Conservation (phyloP, 1,140 invertebrate genomes). For the Drosophila melanica region DNA sequence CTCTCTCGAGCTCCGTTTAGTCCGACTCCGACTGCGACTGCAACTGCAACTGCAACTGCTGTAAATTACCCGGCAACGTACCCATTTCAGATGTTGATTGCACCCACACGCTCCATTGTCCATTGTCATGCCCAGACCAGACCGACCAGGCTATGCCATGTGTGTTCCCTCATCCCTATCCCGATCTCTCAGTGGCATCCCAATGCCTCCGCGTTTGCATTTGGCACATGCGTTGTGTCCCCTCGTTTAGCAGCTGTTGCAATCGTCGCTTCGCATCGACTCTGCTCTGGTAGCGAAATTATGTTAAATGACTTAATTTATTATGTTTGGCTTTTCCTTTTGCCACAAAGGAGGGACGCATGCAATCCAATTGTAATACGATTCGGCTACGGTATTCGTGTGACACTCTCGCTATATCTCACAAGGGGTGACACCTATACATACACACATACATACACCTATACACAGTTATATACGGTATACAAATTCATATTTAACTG, state of each 20-base stretch:
- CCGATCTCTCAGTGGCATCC: conserved; percentile 12
- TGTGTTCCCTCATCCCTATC: conserved; percentile 17
- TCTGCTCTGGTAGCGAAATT: conserved; percentile 73
- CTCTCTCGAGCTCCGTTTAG: conserved; percentile 13
- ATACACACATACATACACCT: neutral
- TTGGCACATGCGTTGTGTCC: conserved; percentile 70
- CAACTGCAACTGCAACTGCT: conserved; percentile 36
- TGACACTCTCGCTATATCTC: conserved; percentile 47
- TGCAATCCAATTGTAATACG: conserved; percentile 60
- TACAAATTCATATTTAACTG: neutral
- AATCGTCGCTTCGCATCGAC: conserved; percentile 8
- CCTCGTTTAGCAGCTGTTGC: conserved; percentile 77
- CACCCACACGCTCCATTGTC: conserved; percentile 72
- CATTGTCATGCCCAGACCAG: conserved; percentile 19
- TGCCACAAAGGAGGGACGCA: conserved; percentile 55
- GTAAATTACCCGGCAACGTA: conserved; percentile 63
- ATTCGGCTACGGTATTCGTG: conserved; percentile 43
- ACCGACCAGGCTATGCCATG: conserved; percentile 26
- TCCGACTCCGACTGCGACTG: conserved; percentile 16
- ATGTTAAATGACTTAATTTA: conserved; percentile 81
- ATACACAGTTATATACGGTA: neutral
- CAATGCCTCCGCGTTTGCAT: conserved; percentile 31
- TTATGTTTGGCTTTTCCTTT: conserved; percentile 65
- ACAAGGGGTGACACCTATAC: conserved; percentile 3
- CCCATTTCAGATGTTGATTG: conserved; percentile 63